Conservation (phyloP, 2,888 invertebrate genomes). For the Aphrophora alni region DNA sequence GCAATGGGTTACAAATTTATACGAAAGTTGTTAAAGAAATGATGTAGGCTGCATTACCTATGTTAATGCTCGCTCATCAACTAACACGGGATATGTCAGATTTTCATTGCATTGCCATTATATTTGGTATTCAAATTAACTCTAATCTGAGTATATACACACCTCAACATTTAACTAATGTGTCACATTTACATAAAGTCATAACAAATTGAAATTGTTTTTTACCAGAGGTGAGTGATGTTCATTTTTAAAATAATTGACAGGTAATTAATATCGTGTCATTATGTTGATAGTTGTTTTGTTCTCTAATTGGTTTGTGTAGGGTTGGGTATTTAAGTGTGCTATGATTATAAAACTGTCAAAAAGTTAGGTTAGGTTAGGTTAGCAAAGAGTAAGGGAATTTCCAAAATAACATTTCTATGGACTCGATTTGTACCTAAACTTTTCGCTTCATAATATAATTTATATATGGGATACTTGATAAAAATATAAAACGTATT, state of each 20-base stretch:
- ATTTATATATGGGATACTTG: too few species aligned
- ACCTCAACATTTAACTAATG: constrained; percentile 5
- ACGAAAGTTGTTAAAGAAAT: not conserved
- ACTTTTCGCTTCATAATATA: too few species aligned
- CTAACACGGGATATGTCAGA: not conserved
- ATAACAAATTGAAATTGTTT: not conserved
- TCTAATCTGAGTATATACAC: not conserved
- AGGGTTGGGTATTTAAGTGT: too few species aligned
- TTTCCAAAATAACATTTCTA: too few species aligned
- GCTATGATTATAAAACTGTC: too few species aligned
- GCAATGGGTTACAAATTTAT: not conserved
- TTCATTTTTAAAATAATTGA: not conserved
- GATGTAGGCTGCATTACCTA: not conserved
- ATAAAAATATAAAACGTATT: too few species aligned
- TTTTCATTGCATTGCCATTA: not conserved
- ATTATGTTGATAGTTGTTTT: too few species aligned
- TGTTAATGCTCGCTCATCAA: not conserved
- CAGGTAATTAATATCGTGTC: not conserved
- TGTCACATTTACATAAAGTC: not conserved
- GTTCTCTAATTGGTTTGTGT: too few species aligned
- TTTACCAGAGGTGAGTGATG: too few species aligned
- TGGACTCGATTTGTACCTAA: too few species aligned
- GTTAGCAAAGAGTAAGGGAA: too few species aligned
- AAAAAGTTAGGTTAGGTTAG: too few species aligned
- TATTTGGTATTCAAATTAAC: not conserved